Evolutionary conservation across 2,888 invertebrate species (phyloP).

Genomic region (Drosophila meridionalis): DNA sequence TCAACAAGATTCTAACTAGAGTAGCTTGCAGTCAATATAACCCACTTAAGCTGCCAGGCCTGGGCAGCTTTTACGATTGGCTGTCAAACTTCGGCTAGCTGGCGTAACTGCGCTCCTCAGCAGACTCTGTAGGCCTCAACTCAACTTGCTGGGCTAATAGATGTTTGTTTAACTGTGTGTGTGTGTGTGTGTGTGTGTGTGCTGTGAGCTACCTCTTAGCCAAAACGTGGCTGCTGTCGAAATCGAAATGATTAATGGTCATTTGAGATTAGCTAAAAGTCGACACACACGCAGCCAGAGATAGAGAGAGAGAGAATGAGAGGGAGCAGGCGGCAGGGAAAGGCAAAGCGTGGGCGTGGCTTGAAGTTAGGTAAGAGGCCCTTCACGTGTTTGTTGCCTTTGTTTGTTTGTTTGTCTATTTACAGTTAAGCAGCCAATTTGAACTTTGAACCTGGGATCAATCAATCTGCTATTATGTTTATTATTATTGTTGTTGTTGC

Average conservation of each 20-base stretch:
- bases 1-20: neutral
- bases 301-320: neutral
- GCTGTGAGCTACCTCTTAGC: constrained; percentile 15
- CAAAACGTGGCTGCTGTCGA: constrained; percentile 54
- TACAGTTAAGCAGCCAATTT: constrained; percentile 81
- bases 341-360: constrained; percentile 25
- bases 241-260: constrained; percentile 80
- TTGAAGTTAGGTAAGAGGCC: constrained; percentile 5
- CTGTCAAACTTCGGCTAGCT: constrained; percentile 2
- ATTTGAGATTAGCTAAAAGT: constrained; percentile 78
- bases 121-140: constrained; percentile 13
- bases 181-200: neutral
- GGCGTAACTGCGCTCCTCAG: neutral
- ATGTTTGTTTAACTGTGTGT: constrained; percentile 9
- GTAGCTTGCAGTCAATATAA: constrained; percentile 1
- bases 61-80: neutral
- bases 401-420: constrained; percentile 72
- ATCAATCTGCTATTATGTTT: constrained; percentile 80
- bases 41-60: neutral
- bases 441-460: constrained; percentile 77
- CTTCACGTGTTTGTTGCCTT: constrained; percentile 58
- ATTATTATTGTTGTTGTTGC: constrained; percentile 45
- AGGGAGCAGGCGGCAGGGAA: no score
- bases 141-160: constrained; percentile 20
- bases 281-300: constrained; percentile 30